phyloP scores from a whole-genome alignment of 2,113 vertebrate genomes.

The Megaceryle torquata region DNA sequence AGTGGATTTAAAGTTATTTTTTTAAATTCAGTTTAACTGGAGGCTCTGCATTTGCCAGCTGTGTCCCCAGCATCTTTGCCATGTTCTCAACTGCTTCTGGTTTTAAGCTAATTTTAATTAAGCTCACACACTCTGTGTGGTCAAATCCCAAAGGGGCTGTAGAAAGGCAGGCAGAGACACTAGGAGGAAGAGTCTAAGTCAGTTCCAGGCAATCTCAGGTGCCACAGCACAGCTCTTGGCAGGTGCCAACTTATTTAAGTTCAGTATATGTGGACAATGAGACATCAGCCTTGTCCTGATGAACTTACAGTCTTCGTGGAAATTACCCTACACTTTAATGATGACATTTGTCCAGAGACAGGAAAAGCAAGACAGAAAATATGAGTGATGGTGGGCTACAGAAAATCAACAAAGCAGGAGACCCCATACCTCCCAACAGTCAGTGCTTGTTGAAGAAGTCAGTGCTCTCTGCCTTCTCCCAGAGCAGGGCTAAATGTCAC shows the following conservation, averaged over 20 bases:
- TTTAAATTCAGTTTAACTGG: constrained; percentile 20
- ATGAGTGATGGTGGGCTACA: not conserved
- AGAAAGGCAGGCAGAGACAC: not conserved
- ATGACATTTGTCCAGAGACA: not conserved
- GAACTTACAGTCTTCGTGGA: not conserved
- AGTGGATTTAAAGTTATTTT: constrained; percentile 30
- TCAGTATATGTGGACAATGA: not conserved
- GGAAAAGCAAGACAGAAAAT: not conserved
- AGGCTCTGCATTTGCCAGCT: constrained; percentile 41
- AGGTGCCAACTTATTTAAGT: not conserved
- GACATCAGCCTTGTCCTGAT: not conserved
- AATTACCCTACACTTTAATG: not conserved
- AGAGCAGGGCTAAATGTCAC: not conserved
- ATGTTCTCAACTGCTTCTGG: not conserved
- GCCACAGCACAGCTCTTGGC: not conserved
- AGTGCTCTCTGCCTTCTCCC: not conserved
- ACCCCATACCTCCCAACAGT: accelerated
- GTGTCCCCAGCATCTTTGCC: not conserved
- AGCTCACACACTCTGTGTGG: not conserved
- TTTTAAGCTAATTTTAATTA: constrained; percentile 61
- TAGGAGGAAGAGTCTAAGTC: not conserved
- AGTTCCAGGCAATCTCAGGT: not conserved
- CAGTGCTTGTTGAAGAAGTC: not conserved
- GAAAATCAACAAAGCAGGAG: not conserved
- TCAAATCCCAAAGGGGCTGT: not conserved